A percentile compares a stretch with the other conserved stretches of the same genome.
Conservation (phyloP, 2,888 invertebrate species). For the Parochlus steinenii region DNA sequence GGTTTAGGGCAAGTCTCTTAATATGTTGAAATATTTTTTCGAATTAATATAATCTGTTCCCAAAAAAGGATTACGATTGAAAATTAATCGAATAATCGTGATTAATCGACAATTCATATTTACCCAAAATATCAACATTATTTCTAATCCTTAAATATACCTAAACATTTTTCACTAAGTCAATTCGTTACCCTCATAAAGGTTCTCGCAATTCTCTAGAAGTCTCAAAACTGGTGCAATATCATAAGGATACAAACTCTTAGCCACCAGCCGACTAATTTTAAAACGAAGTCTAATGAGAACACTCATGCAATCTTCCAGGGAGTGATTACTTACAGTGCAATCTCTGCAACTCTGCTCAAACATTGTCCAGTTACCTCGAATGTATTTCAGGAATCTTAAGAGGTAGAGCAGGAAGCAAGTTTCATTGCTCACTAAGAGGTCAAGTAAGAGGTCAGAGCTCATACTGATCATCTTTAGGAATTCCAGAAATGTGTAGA, state of each 20-base stretch:
- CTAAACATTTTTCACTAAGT: slow-evolving; percentile 32
- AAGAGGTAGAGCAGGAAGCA: slow-evolving; percentile 74
- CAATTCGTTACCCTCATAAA: slow-evolving; percentile 70
- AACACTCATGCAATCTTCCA: slow-evolving; percentile 73
- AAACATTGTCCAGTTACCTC: slow-evolving; percentile 71
- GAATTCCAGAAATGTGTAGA: slow-evolving; percentile 75
- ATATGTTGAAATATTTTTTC: too few species aligned
- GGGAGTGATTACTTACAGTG: slow-evolving; percentile 34
- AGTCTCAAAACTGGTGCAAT: slow-evolving; percentile 73
- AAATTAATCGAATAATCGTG: too few species aligned
- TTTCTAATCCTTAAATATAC: too few species aligned
- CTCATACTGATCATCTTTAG: slow-evolving; percentile 68
- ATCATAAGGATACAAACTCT: slow-evolving; percentile 75
- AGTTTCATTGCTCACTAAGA: slow-evolving; percentile 79
- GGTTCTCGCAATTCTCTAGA: slow-evolving; percentile 66
- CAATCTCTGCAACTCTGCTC: slow-evolving; percentile 55
- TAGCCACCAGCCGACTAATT: slow-evolving; percentile 66
- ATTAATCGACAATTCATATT: too few species aligned
- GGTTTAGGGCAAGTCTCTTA: too few species aligned
- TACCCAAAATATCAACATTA: too few species aligned
- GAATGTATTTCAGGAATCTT: slow-evolving; percentile 67
- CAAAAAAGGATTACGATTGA: too few species aligned
- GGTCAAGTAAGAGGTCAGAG: slow-evolving; percentile 63
- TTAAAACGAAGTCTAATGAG: slow-evolving; percentile 61
- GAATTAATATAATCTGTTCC: too few species aligned